These are phyloP conservation scores for Drosophila parabipectinata DNA, from an alignment of 1,140 invertebrate species.

Conservation along the genomic window DNA sequence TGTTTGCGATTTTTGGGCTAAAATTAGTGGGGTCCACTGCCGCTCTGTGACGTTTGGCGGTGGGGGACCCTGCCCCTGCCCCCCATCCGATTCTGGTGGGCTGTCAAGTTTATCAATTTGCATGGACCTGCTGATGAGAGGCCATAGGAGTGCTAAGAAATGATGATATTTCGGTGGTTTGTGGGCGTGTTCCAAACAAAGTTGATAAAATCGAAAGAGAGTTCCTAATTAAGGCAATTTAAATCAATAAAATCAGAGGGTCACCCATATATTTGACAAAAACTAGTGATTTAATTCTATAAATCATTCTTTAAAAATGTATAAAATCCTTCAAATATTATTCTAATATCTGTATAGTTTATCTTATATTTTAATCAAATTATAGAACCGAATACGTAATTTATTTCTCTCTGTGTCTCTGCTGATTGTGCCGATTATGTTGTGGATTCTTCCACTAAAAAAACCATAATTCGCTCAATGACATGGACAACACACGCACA, in stretches of 20 bases:
- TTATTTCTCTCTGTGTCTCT: not conserved
- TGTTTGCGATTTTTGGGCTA: conserved; percentile 37
- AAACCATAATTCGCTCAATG: conserved; percentile 1
- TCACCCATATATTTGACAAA: not conserved
- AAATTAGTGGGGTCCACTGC: conserved; percentile 39
- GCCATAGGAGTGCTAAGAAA: conserved; percentile 37
- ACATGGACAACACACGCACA: not conserved
- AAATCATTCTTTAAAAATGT: too few relatives aligned
- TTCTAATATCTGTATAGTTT: too few relatives aligned
- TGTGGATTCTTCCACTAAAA: not conserved
- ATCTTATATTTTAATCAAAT: too few relatives aligned
- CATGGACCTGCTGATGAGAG: conserved; percentile 34
- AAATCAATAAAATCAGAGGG: conserved; percentile 16
- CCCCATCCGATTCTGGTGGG: not conserved
- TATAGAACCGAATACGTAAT: not conserved
- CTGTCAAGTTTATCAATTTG: conserved; percentile 30
- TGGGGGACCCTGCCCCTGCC: not conserved
- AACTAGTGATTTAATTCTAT: not conserved
- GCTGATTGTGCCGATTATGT: conserved; percentile 8
- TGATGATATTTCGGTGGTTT: conserved; percentile 12
- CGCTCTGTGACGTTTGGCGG: conserved; percentile 11
- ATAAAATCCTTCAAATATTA: too few relatives aligned
- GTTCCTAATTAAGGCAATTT: conserved; percentile 8
- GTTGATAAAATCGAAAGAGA: conserved; percentile 3
- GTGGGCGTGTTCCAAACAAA: conserved; percentile 32